Conservation (phyloP, 2,797 vertebrate genomes). For the Spondyliosoma cantharus region DNA sequence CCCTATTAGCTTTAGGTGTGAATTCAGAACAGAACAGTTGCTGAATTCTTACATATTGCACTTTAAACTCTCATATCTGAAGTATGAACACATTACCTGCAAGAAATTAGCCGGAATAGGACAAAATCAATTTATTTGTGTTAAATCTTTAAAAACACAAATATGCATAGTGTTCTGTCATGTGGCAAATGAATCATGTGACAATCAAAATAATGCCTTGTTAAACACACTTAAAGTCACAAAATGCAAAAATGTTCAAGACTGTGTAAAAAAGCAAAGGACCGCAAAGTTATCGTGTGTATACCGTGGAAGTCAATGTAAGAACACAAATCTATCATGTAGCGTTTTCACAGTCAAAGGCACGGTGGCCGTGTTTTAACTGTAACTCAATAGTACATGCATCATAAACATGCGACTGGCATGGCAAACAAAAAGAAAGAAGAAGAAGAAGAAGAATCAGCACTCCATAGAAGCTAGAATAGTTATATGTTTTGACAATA, state of each 20-base stretch:
- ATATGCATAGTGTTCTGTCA: slow-evolving; percentile 76
- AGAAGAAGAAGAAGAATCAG: slow-evolving; percentile 59
- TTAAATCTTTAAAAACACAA: slow-evolving; percentile 79
- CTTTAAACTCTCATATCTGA: not conserved
- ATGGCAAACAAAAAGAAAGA: slow-evolving; percentile 70
- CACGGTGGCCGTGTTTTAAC: slow-evolving; percentile 77
- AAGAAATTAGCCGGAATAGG: slow-evolving; percentile 52
- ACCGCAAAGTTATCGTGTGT: slow-evolving; percentile 53
- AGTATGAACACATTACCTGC: not conserved
- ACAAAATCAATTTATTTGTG: slow-evolving; percentile 82
- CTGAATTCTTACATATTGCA: too few relatives aligned
- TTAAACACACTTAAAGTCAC: slow-evolving; percentile 72
- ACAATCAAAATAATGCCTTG: slow-evolving; percentile 68
- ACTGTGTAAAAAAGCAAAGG: slow-evolving; percentile 61
- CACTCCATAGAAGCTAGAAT: slow-evolving; percentile 80
- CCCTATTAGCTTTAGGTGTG: too few relatives aligned
- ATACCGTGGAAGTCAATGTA: slow-evolving; percentile 58
- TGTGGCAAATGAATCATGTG: slow-evolving; percentile 67
- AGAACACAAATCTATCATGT: slow-evolving; percentile 64
- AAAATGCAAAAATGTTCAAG: slow-evolving; percentile 58
- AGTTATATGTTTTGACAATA: slow-evolving; percentile 78
- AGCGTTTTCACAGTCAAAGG: slow-evolving; percentile 76
- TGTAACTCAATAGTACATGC: slow-evolving; percentile 81
- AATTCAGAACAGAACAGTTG: too few relatives aligned
- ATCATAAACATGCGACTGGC: slow-evolving; percentile 76